Evolutionary conservation across 2,888 invertebrate genomes (phyloP).

Genomic region (Zygaena filipendulae): DNA sequence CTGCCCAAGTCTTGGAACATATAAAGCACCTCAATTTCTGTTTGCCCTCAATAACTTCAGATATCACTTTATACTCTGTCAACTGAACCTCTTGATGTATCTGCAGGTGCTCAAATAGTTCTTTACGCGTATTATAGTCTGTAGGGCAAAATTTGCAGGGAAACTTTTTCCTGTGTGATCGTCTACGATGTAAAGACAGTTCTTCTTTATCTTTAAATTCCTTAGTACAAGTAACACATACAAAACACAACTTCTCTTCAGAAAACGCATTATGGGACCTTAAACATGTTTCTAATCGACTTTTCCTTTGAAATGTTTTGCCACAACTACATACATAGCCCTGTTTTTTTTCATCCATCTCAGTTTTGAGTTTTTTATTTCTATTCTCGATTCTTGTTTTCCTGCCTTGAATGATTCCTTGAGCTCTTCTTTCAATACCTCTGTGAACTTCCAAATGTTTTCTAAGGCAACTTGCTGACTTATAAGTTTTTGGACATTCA

Average conservation of each 20-base stretch:
- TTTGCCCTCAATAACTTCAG: constrained; percentile 48
- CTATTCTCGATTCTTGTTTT: constrained; percentile 31
- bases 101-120: constrained; percentile 51
- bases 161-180: constrained; percentile 45
- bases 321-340: constrained; percentile 54
- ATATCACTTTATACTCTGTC: constrained; percentile 57
- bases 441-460: constrained; percentile 40
- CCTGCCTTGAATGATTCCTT: constrained; percentile 30
- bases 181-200: constrained; percentile 37
- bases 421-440: constrained; percentile 36
- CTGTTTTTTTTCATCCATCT: constrained; percentile 20
- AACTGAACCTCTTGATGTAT: constrained; percentile 54
- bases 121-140: constrained; percentile 50
- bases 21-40: constrained; percentile 49
- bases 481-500: constrained; percentile 40
- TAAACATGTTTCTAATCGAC: constrained; percentile 50
- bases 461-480: constrained; percentile 20
- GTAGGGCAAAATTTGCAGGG: constrained; percentile 60
- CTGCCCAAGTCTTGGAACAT: constrained; percentile 39
- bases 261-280: constrained; percentile 37
- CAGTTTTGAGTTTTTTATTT: constrained; percentile 20
- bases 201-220: constrained; percentile 44
- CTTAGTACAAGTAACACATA: constrained; percentile 40
- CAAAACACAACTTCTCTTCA: constrained; percentile 24
- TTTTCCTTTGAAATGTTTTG: constrained; percentile 37